Evolutionary conservation across 1,140 invertebrate species (phyloP).

Genomic region (Wiebesia pumilae): DNA sequence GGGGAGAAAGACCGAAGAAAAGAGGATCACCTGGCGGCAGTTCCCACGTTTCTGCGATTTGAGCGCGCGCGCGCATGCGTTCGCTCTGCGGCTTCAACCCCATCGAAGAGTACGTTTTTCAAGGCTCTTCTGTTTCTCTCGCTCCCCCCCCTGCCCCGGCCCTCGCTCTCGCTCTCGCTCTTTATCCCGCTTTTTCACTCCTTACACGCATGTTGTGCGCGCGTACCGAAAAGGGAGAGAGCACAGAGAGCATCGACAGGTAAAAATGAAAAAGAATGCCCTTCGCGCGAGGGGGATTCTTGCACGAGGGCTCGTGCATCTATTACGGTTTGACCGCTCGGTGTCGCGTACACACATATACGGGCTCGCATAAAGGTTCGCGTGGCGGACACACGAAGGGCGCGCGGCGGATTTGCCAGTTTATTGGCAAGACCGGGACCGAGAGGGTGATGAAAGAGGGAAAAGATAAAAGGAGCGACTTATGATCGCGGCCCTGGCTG

Average conservation of each 20-base stretch:
- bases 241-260: slow-evolving; percentile 20
- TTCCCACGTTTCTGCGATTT: slow-evolving; percentile 75
- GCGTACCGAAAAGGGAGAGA: slow-evolving; percentile 43
- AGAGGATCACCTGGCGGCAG: slow-evolving; percentile 73
- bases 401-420: slow-evolving; percentile 62
- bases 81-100: slow-evolving; percentile 54
- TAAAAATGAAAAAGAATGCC: slow-evolving; percentile 42
- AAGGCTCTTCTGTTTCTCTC: slow-evolving; percentile 16
- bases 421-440: slow-evolving; percentile 61
- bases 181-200: not conserved
- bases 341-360: not conserved
- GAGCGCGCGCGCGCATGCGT: slow-evolving; percentile 67
- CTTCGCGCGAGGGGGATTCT: slow-evolving; percentile 19
- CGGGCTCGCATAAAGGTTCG: slow-evolving; percentile 56
- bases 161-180: too few species aligned
- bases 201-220: slow-evolving; percentile 23
- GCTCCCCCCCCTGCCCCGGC: slow-evolving; percentile 15
- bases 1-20: slow-evolving; percentile 59
- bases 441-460: not conserved
- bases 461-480: slow-evolving; percentile 7
- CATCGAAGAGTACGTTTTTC: slow-evolving; percentile 38
- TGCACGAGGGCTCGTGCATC: slow-evolving; percentile 65
- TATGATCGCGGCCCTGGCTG: not conserved
- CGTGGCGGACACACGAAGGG: slow-evolving; percentile 74
- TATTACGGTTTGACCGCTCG: slow-evolving; percentile 70